phyloP scores from a whole-genome alignment of 2,113 vertebrate species.

The Semnornis frantzii region DNA sequence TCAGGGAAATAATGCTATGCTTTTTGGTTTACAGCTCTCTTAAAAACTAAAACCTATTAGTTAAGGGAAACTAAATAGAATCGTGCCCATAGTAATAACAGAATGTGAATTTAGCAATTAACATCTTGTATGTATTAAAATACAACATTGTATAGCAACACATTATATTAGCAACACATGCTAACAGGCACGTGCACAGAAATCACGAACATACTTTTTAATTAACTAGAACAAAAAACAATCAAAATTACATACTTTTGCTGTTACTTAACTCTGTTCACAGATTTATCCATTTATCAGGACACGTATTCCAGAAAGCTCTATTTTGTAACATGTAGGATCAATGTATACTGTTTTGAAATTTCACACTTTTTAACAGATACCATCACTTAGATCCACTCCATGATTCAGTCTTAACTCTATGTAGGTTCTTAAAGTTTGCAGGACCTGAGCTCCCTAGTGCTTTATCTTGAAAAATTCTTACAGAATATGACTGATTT shows the following conservation, averaged over 20 bases:
- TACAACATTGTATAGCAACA: neutral
- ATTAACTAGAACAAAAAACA: neutral
- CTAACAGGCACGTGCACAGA: neutral
- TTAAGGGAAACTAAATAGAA: neutral
- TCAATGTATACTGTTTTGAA: neutral
- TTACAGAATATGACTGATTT: neutral
- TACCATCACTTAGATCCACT: neutral
- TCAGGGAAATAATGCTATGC: neutral
- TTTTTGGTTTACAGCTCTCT: neutral
- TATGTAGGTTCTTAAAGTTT: neutral
- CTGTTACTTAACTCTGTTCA: neutral
- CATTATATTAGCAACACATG: neutral
- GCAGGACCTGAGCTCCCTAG: neutral
- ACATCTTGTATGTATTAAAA: neutral
- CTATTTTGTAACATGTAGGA: neutral
- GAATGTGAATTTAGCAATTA: neutral
- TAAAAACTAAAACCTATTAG: neutral
- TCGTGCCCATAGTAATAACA: neutral
- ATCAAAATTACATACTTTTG: neutral
- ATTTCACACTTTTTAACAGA: neutral
- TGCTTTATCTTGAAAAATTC: neutral
- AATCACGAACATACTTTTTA: neutral
- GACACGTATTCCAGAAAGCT: neutral
- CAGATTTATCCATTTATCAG: neutral
- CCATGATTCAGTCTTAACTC: neutral